Evolutionary conservation across 2,113 vertebrate genomes (phyloP), one percentile per base, ranked within the genome.

Genomic region (Coturnix japonica): DNA sequence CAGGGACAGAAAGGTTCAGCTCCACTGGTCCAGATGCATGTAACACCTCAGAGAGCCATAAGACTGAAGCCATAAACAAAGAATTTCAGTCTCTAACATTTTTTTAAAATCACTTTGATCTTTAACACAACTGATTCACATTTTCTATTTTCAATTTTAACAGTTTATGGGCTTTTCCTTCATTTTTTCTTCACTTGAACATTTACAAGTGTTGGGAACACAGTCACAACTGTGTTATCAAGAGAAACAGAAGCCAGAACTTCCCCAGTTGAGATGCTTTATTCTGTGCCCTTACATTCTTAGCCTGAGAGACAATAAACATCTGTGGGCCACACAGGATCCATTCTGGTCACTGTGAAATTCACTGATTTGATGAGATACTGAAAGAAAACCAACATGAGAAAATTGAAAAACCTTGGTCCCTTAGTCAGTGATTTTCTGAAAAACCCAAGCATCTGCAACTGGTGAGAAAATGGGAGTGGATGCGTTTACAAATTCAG

Each of bases 81-180:
- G 70, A 93, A 46, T 44, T 73, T 90, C 46, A 65, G 12, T 31
- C 21, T 72, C 39, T 46, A 61, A 73, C 9, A 60, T 41, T 35
- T 61, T 60, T 59, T 59, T 75, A 6, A 54, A n/a, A 63, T 11
- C 46, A 39, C 21, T 83, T 88, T 73, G 41, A 30, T 91, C 64
- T 91, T 85, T 46, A 73, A 74, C 17, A 46, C 43, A 71, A 77
- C 8, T 13, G 21, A 66, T 78, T 74, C 51, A 59, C 31, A 47
- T 84, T 66, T 94, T 86, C n/a, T 87, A 47, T 75, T 76, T 76
- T 67, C 21, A 61, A 44, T 72, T 84, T 90, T 61, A 78, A 44
- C 22, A 54, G 6, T 15, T 83, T 66, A 76, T 31, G 19, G 33
- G 6, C 2, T 71, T 88, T 67, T 44, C 16, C 11, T 33, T 75